phyloP scores from a whole-genome alignment of 2,797 vertebrate genomes.

The Sebastes ruberrimus region DNA sequence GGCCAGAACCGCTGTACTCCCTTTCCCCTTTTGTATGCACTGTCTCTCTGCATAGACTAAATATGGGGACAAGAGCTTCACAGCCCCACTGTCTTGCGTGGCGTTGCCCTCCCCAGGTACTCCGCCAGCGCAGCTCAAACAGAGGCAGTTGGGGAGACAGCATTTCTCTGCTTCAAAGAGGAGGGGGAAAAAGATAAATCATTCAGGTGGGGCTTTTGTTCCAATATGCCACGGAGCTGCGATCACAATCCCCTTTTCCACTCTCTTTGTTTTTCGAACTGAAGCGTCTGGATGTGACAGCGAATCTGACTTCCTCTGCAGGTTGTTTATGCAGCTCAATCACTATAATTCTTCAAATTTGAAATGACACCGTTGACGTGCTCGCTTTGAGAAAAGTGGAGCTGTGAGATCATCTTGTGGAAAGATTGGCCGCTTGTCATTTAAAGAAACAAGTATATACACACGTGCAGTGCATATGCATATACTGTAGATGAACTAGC shows the following conservation, averaged over 20 bases:
- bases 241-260: slow-evolving; percentile 83
- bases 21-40: slow-evolving; percentile 68
- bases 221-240: slow-evolving; percentile 81
- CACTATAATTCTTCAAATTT: slow-evolving; percentile 82
- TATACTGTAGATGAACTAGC: slow-evolving; percentile 2
- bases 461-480: slow-evolving; percentile 11
- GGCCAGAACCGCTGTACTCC: slow-evolving; percentile 79
- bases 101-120: slow-evolving; percentile 79
- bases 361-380: slow-evolving; percentile 81
- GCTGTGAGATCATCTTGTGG: slow-evolving; percentile 70
- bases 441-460: slow-evolving; percentile 36
- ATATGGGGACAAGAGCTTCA: slow-evolving; percentile 75
- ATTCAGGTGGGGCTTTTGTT: slow-evolving; percentile 83
- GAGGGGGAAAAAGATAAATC: slow-evolving; percentile 85
- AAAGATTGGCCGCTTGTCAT: slow-evolving; percentile 73
- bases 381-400: slow-evolving; percentile 75
- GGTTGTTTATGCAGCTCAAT: slow-evolving; percentile 85
- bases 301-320: slow-evolving; percentile 81
- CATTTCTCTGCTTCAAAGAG: slow-evolving; percentile 72
- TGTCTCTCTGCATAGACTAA: slow-evolving; percentile 72
- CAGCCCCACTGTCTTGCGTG: slow-evolving; percentile 67
- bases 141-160: slow-evolving; percentile 64
- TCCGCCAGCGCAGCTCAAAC: slow-evolving; percentile 67
- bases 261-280: slow-evolving; percentile 79
- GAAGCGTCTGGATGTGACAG: slow-evolving; percentile 84